Evolutionary conservation across 2,797 vertebrate species (phyloP).

Genomic region (Erithacus rubecula): DNA sequence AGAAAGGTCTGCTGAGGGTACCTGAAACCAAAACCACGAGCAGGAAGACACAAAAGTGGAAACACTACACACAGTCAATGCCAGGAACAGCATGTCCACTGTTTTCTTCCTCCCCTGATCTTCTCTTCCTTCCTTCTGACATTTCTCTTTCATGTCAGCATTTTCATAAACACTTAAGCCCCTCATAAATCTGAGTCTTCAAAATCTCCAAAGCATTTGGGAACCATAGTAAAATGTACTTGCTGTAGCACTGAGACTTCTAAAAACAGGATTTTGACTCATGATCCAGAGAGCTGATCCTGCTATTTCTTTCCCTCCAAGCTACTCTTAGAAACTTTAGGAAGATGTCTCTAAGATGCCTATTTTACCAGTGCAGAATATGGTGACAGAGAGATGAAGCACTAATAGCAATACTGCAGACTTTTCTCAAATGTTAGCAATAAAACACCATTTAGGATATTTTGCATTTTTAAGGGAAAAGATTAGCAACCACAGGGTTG

Average conservation of each 20-base stretch:
- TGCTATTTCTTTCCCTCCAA: not conserved
- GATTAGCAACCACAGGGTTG: not conserved
- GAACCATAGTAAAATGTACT: not conserved
- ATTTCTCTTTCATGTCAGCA: not conserved
- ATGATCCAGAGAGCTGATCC: not conserved
- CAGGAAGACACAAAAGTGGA: not conserved
- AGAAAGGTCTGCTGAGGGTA: not conserved
- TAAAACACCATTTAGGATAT: not conserved
- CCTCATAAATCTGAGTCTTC: not conserved
- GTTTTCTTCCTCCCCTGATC: not conserved
- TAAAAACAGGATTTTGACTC: not conserved
- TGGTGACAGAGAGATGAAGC: not conserved
- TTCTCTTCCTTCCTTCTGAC: not conserved
- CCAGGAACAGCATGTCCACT: not conserved
- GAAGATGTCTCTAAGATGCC: not conserved
- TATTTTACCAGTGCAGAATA: not conserved
- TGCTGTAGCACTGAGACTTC: not conserved
- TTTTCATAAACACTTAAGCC: not conserved
- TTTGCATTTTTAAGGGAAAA: not conserved
- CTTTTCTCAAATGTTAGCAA: not conserved
- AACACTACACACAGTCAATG: not conserved
- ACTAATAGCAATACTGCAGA: not conserved
- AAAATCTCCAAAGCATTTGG: not conserved
- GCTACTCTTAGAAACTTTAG: not conserved
- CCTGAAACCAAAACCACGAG: constrained; percentile 9